These are phyloP conservation scores for Bovichtus variegatus DNA, from an alignment of 2,797 vertebrate species.

Conservation along the genomic window DNA sequence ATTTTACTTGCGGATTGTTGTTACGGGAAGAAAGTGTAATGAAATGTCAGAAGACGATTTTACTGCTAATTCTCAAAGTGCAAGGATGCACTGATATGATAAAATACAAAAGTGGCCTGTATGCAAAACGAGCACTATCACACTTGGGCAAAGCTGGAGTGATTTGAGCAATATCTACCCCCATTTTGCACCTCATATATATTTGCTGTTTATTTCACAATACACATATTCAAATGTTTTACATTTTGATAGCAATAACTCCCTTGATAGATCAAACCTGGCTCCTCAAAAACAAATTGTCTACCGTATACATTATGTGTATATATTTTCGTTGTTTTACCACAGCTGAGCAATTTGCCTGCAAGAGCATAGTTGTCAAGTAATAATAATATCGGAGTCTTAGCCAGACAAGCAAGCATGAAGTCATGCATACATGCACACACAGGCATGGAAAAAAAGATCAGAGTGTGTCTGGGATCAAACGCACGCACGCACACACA, in stretches of 20 bases:
- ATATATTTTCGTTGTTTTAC: slow-evolving; percentile 71
- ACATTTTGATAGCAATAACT: slow-evolving; percentile 76
- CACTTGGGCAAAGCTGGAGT: slow-evolving; percentile 67
- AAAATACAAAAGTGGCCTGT: slow-evolving; percentile 41
- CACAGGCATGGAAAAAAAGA: slow-evolving; percentile 18
- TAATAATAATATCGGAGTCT: slow-evolving; percentile 58
- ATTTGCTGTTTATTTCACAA: slow-evolving; percentile 62
- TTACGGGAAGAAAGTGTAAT: slow-evolving; percentile 56
- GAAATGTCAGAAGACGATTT: slow-evolving; percentile 63
- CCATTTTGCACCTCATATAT: slow-evolving; percentile 24
- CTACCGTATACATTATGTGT: slow-evolving; percentile 30
- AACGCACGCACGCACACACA: slow-evolving; percentile 13
- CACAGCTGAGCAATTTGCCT: slow-evolving; percentile 74
- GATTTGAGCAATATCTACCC: slow-evolving; percentile 61
- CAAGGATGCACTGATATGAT: slow-evolving; percentile 53
- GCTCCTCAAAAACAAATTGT: slow-evolving; percentile 31
- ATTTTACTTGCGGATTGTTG: slow-evolving; percentile 51
- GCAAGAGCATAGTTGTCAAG: slow-evolving; percentile 61
- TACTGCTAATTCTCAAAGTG: slow-evolving; percentile 58
- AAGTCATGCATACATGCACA: slow-evolving; percentile 23
- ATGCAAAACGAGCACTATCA: slow-evolving; percentile 53
- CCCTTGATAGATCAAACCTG: slow-evolving; percentile 59
- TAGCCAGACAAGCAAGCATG: slow-evolving; percentile 31
- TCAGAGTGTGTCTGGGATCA: slow-evolving; percentile 29
- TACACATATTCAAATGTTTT: slow-evolving; percentile 67